Conservation (phyloP, 2,113 vertebrate genomes). For the Nycticebus coucang region DNA sequence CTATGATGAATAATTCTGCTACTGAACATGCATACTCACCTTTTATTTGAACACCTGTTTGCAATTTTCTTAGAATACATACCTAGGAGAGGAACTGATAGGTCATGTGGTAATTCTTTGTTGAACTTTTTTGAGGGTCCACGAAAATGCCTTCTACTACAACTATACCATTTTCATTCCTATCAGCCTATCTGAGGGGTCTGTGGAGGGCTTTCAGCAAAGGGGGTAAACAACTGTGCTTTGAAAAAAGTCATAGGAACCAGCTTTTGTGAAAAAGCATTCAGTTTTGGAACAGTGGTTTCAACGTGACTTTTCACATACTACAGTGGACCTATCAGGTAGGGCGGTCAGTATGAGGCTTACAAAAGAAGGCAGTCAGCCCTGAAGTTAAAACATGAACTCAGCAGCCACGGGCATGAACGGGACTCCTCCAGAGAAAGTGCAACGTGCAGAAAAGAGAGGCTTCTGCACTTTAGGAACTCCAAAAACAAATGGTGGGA, state of each 20-base stretch:
- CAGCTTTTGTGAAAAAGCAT: neutral
- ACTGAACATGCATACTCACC: neutral
- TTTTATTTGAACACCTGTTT: neutral
- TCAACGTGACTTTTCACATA: neutral
- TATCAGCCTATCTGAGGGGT: neutral
- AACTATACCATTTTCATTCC: neutral
- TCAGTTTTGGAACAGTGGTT: neutral
- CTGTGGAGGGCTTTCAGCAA: neutral
- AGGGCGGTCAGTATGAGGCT: neutral
- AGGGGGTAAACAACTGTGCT: neutral
- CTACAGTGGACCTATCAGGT: neutral
- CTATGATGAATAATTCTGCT: neutral
- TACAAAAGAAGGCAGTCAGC: neutral
- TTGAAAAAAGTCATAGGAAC: neutral
- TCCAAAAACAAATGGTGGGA: neutral
- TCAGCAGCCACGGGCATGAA: neutral
- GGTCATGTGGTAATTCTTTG: neutral
- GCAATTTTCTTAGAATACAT: neutral
- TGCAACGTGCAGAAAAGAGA: neutral
- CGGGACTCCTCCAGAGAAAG: neutral
- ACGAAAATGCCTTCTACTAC: neutral
- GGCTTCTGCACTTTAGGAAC: neutral
- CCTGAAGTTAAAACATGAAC: neutral
- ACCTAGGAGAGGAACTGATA: neutral
- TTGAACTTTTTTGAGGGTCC: neutral